Base-by-base conservation (phyloP, 2,113 vertebrate species). In the Engraulis encrasicolus region DNA sequence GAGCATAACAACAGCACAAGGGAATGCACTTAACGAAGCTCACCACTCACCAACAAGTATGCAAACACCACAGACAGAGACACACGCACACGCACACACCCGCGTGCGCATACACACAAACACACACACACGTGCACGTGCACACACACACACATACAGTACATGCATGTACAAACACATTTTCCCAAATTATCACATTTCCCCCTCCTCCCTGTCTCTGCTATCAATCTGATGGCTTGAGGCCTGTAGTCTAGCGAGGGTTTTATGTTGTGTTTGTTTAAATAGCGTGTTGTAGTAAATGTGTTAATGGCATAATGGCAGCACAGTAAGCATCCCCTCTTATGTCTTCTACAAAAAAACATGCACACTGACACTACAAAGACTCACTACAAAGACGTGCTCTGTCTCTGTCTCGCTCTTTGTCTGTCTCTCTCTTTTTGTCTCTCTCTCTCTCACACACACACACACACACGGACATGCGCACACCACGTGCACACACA, bases 61-160 rank as follows among this genome's bases (percentile, higher is more conserved):
- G 45, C 81, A 92, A 89, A 92, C 89, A 87, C 91, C 90, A 91
- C 91, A 90, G 90, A 90, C 90, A 93, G 90, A 93, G 91, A 50
- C 71, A 36, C 45, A 78, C 82, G n/a, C 27, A 78, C 66, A 77
- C 38, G 50, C 81, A 78, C 38, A 66, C 58, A 66, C 58, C 23
- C 58, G 31, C 58, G 12, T 11, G 12, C 5, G 12, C 58, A 61
- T 23, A 27, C 58, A 61, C 58, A 27, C 58, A n/a, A n/a, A n/a
- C n/a, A 27, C 54, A 61, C 54, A 82, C 50, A 54, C n/a, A 89
- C 91, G 90, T 90, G 92, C 91, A 92, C 91, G 34, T 40, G 11
- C 38, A 78, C 81, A 34, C 17, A 77, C 66, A 77, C 37, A 50
- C 45, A 77, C n/a, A 27, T 27, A 71, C 15, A 14, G 1, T 20